Evolutionary conservation across 2,113 vertebrate genomes (phyloP), one percentile per base, ranked within the genome.

Genomic region (Ciconia boyciana): DNA sequence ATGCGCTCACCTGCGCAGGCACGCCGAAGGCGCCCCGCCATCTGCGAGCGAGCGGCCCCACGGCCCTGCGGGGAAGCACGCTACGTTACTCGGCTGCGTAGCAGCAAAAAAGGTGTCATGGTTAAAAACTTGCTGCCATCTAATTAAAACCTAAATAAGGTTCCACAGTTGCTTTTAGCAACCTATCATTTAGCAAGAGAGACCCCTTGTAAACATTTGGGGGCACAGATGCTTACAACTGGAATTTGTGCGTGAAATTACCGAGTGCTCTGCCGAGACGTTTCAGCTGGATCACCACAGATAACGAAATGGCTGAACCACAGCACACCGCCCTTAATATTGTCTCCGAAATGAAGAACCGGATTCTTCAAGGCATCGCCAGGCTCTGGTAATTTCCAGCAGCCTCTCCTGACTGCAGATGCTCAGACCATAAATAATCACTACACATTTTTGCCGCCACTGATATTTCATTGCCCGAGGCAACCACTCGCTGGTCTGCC

Each of bases 371-470:
- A 57, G 3, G 71, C 92, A 36, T 26, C 12, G 1, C 83, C 68
- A 39, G 62, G 79, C 78, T 64, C 72, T 3, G 26, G 79, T 20
- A 57, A 49, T 74, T 95, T 88, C 88, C 92, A 82, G 16, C 43
- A 68, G 89, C 91, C 90, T 80, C 78, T 83, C 78, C 93, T 54
- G 79, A 4, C 90, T 66, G 90, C 60, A 25, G 96, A 75, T 57
- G 94, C 92, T 95, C 83, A 60, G 79, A 55, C 90, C 44, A 25
- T 78, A 96, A 96, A 92, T 86, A 95, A 97, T 94, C 94, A 71
- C 83, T 7, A 9, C 76, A 44, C 32, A 19, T 57, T 94, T 89
- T 65, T 65, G 71, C 94, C 90, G 93, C 83, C 52, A 24, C 76
- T 52, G 95, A 49, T 91, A 20, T 84, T 92, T 79, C 60, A 41